Evolutionary conservation across 2,888 invertebrate species (phyloP).

Genomic region (Acheta domesticus): DNA sequence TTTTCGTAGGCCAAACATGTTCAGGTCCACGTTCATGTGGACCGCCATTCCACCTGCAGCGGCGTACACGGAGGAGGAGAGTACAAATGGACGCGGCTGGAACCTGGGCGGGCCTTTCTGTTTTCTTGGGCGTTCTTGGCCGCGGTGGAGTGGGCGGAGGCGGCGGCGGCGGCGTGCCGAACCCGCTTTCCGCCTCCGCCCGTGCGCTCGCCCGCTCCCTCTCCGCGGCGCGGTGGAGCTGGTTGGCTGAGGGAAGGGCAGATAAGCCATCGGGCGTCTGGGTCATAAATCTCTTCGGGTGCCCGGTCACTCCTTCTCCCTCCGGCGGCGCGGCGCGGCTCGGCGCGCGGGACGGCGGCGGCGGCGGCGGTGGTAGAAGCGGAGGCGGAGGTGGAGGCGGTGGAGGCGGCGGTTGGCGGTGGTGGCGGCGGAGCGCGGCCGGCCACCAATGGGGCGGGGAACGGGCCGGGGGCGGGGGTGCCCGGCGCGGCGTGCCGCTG

Average conservation of each 20-base stretch:
- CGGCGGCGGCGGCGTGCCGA: too few relatives aligned
- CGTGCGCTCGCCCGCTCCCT: too few relatives aligned
- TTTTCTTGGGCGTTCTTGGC: too few relatives aligned
- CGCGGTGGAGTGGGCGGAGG: too few relatives aligned
- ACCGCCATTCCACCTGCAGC: too few relatives aligned
- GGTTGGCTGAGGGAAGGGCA: background rate
- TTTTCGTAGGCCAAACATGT: too few relatives aligned
- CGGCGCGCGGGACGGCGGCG: background rate
- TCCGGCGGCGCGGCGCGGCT: background rate
- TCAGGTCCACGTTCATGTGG: too few relatives aligned
- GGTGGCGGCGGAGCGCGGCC: background rate
- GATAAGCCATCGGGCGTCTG: slow-evolving; percentile 18
- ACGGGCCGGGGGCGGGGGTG: too few relatives aligned
- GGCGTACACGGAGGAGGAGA: too few relatives aligned
- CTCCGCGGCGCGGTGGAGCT: background rate
- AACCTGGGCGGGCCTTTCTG: too few relatives aligned
- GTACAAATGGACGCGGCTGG: too few relatives aligned
- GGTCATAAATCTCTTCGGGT: background rate
- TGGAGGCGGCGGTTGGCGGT: background rate
- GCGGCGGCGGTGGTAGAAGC: background rate
- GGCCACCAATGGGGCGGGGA: background rate
- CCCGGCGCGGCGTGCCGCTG: background rate
- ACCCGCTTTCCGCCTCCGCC: too few relatives aligned
- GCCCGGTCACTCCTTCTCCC: background rate
- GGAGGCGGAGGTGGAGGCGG: background rate